Conservation (phyloP, 2,113 vertebrate species). For the Narcine bancroftii region DNA sequence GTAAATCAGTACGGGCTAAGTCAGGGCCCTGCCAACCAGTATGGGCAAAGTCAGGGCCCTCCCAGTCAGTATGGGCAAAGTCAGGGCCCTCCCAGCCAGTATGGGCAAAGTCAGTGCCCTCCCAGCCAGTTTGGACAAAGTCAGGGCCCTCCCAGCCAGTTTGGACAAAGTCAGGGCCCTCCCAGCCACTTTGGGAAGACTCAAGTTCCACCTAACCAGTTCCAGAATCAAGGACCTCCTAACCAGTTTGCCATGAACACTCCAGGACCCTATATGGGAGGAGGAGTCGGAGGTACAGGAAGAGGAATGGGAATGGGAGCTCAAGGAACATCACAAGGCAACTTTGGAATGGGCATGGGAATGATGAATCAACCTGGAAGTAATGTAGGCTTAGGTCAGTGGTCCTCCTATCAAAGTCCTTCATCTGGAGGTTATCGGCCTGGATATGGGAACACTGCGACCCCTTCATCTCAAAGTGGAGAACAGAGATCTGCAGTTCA, state of each 20-base stretch:
- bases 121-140: not conserved
- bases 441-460: not conserved
- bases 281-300: constrained; percentile 45
- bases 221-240: not conserved
- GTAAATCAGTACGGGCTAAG: not conserved
- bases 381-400: constrained; percentile 38
- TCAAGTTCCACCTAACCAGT: not conserved
- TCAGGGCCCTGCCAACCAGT: constrained; percentile 31
- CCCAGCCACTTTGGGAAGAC: no score
- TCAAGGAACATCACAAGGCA: constrained; percentile 51
- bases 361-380: constrained; percentile 34
- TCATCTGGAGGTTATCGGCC: constrained; percentile 27
- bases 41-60: not conserved
- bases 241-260: constrained; percentile 38
- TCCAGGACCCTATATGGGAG: constrained; percentile 57
- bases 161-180: no score
- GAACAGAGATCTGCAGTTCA: constrained; percentile 33
- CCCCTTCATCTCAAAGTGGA: not conserved
- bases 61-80: not conserved
- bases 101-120: not conserved
- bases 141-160: not conserved
- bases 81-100: constrained; percentile 22
- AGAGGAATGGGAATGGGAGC: constrained; percentile 45
- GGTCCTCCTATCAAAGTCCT: constrained; percentile 28
- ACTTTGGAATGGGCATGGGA: constrained; percentile 34